Base-by-base conservation (phyloP, 1,140 invertebrate genomes). In the Pogonognathellus flavescens region DNA sequence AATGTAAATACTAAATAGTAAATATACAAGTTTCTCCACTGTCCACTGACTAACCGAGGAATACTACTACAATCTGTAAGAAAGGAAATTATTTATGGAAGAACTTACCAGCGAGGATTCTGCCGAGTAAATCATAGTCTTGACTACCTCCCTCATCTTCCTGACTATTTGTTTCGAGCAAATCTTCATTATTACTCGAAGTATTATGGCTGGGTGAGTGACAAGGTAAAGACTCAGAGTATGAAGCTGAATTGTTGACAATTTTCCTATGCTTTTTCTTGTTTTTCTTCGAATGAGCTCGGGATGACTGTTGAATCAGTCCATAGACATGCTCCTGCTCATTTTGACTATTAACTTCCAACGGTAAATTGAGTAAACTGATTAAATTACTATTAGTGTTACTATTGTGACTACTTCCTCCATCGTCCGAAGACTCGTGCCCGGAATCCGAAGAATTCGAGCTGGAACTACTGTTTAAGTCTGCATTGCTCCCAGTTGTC, bases 311-410 rank as follows among this genome's bases (percentile, higher is more conserved):
- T 50, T 76, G 70, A 31, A 76, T 76, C 31, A 76, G 41, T n/a
- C 70, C 25, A 31, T 76, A 76, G 16, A 76, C 70, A 31, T 76
- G 70, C 16, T 76, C 70, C 18, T 76, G 70, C 41, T 76, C 31
- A 14, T 76, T 76, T 76, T 76, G 70, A 76, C 70, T 76, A 49
- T 76, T 41, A 31, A 31, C 70, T 20, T 76, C 70, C 70, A 76
- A 76, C 41, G 70, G 70, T 49, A 50, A 25, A 76, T 76, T 76
- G 5, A 76, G 70, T 16, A 76, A 31, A 76, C 70, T 76, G 16
- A 76, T 76, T 31, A 76, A 50, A 50, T 76, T 76, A 50, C 70
- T 76, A 76, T 76, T 76, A 31, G 16, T 76, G 70, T 6, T 41
- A 41, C 31, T 66, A 66, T 66, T 76, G 70, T 41, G 31, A 76